Evolutionary conservation across 2,113 vertebrate genomes (phyloP).

Genomic region (Ellobius talpinus): DNA sequence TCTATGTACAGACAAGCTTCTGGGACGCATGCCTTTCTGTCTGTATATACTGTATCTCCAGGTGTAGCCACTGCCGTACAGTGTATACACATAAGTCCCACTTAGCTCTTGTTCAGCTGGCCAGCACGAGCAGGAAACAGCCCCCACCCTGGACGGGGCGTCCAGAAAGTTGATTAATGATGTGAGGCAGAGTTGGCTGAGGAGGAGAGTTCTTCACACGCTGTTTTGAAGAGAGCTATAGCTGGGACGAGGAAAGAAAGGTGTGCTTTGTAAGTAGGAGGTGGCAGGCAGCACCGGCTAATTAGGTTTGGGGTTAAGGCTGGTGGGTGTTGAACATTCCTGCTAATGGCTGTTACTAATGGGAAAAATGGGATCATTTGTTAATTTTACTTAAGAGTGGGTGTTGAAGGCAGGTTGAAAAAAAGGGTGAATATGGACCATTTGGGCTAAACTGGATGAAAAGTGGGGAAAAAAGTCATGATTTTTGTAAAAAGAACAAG

Average conservation of each 20-base stretch:
- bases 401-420: slow-evolving; percentile 63
- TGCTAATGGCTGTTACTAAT: slow-evolving; percentile 75
- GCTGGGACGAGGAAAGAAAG: slow-evolving; percentile 61
- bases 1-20: not conserved
- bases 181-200: slow-evolving; percentile 59
- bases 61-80: not conserved
- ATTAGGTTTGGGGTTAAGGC: slow-evolving; percentile 69
- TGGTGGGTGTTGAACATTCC: slow-evolving; percentile 68
- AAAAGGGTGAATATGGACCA: slow-evolving; percentile 19
- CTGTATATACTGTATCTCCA: not conserved
- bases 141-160: slow-evolving; percentile 48
- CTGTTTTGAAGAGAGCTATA: slow-evolving; percentile 45
- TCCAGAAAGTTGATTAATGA: slow-evolving; percentile 71
- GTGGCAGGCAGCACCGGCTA: slow-evolving; percentile 51
- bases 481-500: slow-evolving; percentile 37
- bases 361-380: slow-evolving; percentile 77
- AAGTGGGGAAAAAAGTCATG: slow-evolving; percentile 49
- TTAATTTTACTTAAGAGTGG: slow-evolving; percentile 79
- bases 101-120: slow-evolving; percentile 47
- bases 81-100: not conserved
- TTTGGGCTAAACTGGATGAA: slow-evolving; percentile 32
- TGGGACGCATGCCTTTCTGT: not conserved
- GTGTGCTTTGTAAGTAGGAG: slow-evolving; percentile 57
- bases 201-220: slow-evolving; percentile 20
- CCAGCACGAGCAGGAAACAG: slow-evolving; percentile 19